Evolutionary conservation across 2,888 invertebrate species (phyloP).

Genomic region (Catocala fraxini): DNA sequence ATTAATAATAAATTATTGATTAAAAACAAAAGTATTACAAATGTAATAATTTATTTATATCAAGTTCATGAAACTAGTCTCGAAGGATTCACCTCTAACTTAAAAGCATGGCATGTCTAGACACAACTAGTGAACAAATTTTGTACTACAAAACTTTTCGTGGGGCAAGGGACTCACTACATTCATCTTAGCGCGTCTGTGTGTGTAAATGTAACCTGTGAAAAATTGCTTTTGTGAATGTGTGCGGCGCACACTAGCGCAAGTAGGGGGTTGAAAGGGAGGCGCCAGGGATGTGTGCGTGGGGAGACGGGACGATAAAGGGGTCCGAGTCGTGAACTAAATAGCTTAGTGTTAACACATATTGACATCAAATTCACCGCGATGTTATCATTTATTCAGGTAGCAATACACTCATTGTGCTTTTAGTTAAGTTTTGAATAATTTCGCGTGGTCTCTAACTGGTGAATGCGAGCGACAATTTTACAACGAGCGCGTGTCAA

Average conservation of each 20-base stretch:
- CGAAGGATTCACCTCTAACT: constrained; percentile 80
- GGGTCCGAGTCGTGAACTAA: constrained; percentile 86
- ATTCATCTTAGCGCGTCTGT: constrained; percentile 65
- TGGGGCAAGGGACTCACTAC: constrained; percentile 82
- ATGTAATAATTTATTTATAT: constrained; percentile 55
- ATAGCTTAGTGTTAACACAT: constrained; percentile 88
- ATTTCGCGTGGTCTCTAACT: constrained; percentile 59
- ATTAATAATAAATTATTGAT: constrained; percentile 17
- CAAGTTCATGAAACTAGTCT: constrained; percentile 73
- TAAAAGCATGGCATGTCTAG: constrained; percentile 85
- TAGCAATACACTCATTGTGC: constrained; percentile 80
- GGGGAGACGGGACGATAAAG: constrained; percentile 67
- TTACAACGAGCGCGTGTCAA: constrained; percentile 66
- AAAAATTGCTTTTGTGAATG: constrained; percentile 80
- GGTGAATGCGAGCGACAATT: constrained; percentile 49
- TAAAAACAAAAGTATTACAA: constrained; percentile 40
- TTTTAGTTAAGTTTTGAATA: constrained; percentile 72
- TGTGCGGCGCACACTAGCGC: constrained; percentile 65
- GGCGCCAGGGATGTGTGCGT: constrained; percentile 61
- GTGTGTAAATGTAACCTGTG: constrained; percentile 79
- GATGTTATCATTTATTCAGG: constrained; percentile 87
- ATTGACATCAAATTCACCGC: constrained; percentile 88
- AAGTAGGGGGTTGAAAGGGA: constrained; percentile 53
- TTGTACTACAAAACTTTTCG: constrained; percentile 85
- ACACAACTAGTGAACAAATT: constrained; percentile 86